Base-by-base conservation (phyloP, 1,140 invertebrate genomes). In the Hermatobates lingyangjiaoensis region DNA sequence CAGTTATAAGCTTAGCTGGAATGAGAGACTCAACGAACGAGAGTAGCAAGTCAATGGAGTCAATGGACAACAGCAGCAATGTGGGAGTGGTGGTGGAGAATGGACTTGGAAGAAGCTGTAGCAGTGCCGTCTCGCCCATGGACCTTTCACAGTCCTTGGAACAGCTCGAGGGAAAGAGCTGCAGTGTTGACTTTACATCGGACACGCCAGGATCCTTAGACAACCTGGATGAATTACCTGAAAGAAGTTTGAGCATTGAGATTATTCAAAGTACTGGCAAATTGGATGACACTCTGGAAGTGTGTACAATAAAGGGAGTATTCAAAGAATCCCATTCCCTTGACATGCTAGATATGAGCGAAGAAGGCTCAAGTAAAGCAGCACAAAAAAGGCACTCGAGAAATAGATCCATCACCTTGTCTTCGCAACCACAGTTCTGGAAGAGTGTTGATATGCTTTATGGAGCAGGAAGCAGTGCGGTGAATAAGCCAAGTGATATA, bases 271-370 rank as follows among this genome's bases (percentile, higher is more conserved):
- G 49, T 7, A 55, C 54, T 4, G 54, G 54, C 21, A 55, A 55
- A 42, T 45, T 55, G 20, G 54, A 55, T 42, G 54, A 55, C 14
- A 55, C 54, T 10, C 34, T 55, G n/a, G 45, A 50, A 10, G 45
- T 55, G 38, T 51, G 54, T 27, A 58, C 57, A 0, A 56, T 52
- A 24, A 54, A 56, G 39, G 54, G 52, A 46, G 38, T 55, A 25
- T 57, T 54, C 27, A 50, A 48, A 26, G 56, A 61, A 54, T 55
- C 56, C 15, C 57, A 59, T 40, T 61, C 60, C 12, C 47, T 61
- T 14, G 60, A 61, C 27, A 28, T 51, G 5, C 38, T 60, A 2
- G 53, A 54, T 24, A 24, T 27, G 14, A 25, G 26, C 1, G 50
- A 51, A 14, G 50, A 30, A 24, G 48, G 30, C 21, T 52, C 27